Evolutionary conservation across 2,797 vertebrate species (phyloP).

Genomic region (Australoheros facetus): DNA sequence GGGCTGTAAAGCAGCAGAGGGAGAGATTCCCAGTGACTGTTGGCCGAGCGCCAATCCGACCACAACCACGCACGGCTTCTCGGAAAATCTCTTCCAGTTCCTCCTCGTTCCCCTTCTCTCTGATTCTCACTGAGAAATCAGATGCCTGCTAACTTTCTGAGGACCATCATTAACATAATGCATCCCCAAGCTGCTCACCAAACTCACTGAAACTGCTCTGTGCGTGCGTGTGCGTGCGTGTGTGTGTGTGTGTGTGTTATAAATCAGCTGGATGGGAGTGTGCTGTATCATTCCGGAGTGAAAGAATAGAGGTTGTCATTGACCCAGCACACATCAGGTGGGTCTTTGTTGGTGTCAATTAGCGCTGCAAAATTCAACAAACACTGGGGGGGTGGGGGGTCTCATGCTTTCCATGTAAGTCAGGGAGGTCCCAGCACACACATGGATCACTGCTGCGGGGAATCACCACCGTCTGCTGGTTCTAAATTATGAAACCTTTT

Average conservation of each 20-base stretch:
- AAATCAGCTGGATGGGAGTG: neutral
- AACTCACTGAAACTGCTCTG: neutral
- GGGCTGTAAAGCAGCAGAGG: neutral
- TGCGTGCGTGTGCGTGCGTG: no score
- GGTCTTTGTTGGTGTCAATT: neutral
- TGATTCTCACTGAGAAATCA: neutral
- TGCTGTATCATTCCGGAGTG: neutral
- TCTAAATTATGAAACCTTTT: neutral
- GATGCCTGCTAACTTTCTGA: neutral
- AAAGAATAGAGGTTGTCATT: neutral
- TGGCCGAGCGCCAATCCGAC: conserved; percentile 50
- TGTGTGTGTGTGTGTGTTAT: neutral
- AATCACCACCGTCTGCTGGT: accelerated
- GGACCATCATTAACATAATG: neutral
- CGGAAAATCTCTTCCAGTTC: conserved; percentile 33
- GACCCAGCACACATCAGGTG: no score
- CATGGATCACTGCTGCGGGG: neutral
- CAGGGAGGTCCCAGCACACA: neutral
- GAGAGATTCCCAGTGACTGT: conserved; percentile 51
- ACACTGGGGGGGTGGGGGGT: no score
- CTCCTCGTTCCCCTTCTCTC: neutral
- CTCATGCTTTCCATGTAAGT: no score
- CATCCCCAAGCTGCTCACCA: neutral
- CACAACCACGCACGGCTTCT: conserved; percentile 42
- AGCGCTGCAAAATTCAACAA: neutral